phyloP scores from a whole-genome alignment of 2,888 invertebrate genomes.

The Deilephila porcellus region DNA sequence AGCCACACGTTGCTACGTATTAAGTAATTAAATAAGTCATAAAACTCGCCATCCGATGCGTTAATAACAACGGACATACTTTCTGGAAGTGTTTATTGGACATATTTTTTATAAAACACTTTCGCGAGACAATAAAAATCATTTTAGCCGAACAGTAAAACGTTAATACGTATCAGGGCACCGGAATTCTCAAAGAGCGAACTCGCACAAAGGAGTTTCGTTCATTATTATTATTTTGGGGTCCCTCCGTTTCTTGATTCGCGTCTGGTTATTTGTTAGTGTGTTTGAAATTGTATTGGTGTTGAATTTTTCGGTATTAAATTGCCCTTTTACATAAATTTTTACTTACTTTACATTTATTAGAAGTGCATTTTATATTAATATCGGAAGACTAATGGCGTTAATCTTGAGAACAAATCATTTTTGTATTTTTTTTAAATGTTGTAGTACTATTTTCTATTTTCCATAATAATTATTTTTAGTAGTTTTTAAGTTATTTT shows the following conservation, averaged over 20 bases:
- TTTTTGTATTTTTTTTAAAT: too few species aligned
- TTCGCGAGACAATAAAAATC: conserved; percentile 49
- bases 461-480: too few species aligned
- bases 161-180: conserved; percentile 30
- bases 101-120: conserved; percentile 23
- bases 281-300: neutral
- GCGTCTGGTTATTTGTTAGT: neutral
- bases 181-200: conserved; percentile 16
- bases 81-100: conserved; percentile 22
- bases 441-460: too few species aligned
- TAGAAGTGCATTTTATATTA: too few species aligned
- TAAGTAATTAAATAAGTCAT: conserved; percentile 16
- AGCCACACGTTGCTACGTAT: conserved; percentile 9
- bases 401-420: too few species aligned
- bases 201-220: conserved; percentile 12
- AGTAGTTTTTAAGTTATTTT: too few species aligned
- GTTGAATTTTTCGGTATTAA: neutral
- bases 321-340: neutral
- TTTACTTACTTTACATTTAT: too few species aligned
- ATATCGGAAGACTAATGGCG: too few species aligned
- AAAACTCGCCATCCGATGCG: conserved; percentile 9
- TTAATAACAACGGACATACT: conserved; percentile 20
- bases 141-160: conserved; percentile 50
- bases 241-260: conserved; percentile 11
- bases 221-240: conserved; percentile 20